phyloP scores from a whole-genome alignment of 2,888 invertebrate genomes.

The Sminthurinus aureus region DNA sequence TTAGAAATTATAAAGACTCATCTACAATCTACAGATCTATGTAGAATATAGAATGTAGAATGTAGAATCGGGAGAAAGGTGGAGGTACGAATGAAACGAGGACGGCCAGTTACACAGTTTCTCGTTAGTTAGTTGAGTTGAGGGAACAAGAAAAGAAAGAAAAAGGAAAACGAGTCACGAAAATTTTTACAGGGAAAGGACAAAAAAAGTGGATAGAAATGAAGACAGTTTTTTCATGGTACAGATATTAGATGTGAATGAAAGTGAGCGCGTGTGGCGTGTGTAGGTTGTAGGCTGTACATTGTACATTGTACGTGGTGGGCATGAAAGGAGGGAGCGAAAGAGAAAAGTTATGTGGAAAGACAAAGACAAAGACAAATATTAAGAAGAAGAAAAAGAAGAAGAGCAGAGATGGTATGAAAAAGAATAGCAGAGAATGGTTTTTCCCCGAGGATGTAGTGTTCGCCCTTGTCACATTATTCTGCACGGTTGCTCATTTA shows the following conservation, averaged over 20 bases:
- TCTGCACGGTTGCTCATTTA: conserved; percentile 28
- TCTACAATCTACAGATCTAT: no score
- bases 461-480: conserved; percentile 16
- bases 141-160: not conserved
- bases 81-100: no score
- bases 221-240: not conserved
- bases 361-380: not conserved
- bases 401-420: not conserved
- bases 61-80: no score
- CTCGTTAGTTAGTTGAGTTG: not conserved
- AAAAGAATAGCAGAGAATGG: not conserved
- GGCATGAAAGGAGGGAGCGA: no score
- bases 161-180: not conserved
- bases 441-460: not conserved
- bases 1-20: no score
- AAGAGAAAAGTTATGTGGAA: no score
- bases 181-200: not conserved
- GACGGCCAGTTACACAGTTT: no score
- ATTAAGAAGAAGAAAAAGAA: not conserved
- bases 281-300: no score
- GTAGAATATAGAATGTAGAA: no score
- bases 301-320: no score
- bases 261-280: no score
- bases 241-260: no score
- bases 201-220: not conserved